Percentiles rank a stretch among this genome's conserved stretches.
These are phyloP conservation scores for Eupsilia transversa DNA, from an alignment of 2,888 invertebrate genomes.

Conservation along the genomic window DNA sequence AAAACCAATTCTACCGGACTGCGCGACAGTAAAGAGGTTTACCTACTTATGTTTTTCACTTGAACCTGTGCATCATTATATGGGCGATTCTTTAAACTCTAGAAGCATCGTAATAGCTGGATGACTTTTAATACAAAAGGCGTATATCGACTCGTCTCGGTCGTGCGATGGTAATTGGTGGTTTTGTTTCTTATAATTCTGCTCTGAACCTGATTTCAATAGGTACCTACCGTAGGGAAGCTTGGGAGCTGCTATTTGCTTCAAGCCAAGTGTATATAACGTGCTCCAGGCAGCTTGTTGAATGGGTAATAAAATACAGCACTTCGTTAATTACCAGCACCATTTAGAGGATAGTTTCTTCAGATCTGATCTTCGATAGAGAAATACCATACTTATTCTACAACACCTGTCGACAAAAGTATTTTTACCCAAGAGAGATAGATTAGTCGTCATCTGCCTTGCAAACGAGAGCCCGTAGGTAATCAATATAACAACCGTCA, in stretches of 20 bases:
- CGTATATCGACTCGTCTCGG: not conserved
- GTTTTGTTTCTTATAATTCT: no score
- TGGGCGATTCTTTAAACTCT: not conserved
- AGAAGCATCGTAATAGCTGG: not conserved
- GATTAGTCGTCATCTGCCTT: conserved; percentile 19
- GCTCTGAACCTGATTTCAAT: no score
- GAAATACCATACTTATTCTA: not conserved
- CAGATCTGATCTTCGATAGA: no score
- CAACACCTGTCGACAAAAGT: conserved; percentile 15
- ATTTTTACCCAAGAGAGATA: conserved; percentile 19
- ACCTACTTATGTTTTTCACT: not conserved
- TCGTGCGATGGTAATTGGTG: not conserved
- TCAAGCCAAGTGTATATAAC: not conserved
- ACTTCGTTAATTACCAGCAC: conserved; percentile 14
- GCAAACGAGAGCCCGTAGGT: conserved; percentile 28
- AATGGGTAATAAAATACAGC: not conserved
- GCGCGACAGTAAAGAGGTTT: not conserved
- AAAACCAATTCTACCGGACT: not conserved
- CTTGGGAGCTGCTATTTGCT: not conserved
- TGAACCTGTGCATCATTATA: no score
- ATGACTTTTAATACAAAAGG: not conserved
- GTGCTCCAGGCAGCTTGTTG: not conserved
- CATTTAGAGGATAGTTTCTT: conserved; percentile 3
- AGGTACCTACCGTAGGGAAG: no score
- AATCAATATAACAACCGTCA: conserved; percentile 31